phyloP scores from a whole-genome alignment of 2,797 vertebrate species.

The Capromys pilorides region DNA sequence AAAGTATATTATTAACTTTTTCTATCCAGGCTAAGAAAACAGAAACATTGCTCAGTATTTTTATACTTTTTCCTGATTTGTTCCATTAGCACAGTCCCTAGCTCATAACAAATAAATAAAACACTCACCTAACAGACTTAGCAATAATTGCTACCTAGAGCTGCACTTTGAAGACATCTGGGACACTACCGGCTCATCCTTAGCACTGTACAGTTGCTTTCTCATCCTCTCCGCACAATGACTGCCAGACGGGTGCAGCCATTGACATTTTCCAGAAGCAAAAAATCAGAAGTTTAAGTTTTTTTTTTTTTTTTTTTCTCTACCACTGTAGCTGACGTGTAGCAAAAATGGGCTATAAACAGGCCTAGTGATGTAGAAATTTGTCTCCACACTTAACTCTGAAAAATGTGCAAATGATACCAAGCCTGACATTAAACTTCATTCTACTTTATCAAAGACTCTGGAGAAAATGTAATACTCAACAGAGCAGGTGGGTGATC shows the following conservation, averaged over 20 bases:
- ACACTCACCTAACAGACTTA: background rate
- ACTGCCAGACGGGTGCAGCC: background rate
- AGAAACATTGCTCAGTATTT: background rate
- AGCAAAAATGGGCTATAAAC: background rate
- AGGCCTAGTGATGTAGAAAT: background rate
- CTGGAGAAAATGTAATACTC: slow-evolving; percentile 1
- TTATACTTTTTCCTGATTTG: background rate
- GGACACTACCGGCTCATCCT: background rate
- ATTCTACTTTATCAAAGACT: slow-evolving; percentile 26
- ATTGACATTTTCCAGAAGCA: slow-evolving; percentile 11
- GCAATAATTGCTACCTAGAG: background rate
- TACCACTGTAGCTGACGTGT: background rate
- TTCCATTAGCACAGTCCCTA: background rate
- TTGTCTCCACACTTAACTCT: background rate
- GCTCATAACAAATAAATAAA: background rate
- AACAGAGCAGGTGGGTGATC: slow-evolving; percentile 25
- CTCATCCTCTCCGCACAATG: background rate
- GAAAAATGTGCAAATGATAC: background rate
- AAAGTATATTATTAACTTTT: background rate
- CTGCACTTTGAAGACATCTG: background rate
- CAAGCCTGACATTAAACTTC: background rate
- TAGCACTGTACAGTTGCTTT: background rate
- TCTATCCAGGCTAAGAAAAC: background rate
- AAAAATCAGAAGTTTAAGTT: background rate
- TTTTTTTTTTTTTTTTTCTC: background rate